Percentiles rank a stretch among this genome's conserved stretches.
Conservation (phyloP, 2,113 vertebrate species). For the Centrocercus urophasianus region DNA sequence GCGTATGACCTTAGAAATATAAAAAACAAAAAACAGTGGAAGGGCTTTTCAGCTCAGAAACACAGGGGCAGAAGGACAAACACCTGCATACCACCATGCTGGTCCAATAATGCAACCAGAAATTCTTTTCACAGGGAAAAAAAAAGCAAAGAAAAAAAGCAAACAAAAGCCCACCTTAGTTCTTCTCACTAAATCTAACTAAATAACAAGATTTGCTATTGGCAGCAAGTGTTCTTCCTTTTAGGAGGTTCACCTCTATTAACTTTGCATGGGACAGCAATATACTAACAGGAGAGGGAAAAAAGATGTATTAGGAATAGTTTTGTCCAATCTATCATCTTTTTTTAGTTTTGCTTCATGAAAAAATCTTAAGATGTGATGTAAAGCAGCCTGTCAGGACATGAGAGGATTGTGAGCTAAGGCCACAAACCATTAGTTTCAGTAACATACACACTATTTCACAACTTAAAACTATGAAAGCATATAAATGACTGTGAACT, state of each 20-base stretch:
- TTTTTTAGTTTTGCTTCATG: neutral
- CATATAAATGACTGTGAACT: neutral
- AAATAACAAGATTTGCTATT: neutral
- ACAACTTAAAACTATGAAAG: neutral
- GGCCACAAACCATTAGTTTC: neutral
- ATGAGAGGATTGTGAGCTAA: neutral
- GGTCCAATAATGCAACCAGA: neutral
- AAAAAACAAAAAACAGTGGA: neutral
- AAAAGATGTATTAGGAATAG: neutral
- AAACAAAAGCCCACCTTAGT: neutral
- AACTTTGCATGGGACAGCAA: neutral
- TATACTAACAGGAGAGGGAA: fast-evolving
- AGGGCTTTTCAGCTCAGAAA: neutral
- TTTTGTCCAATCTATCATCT: neutral
- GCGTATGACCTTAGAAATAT: neutral
- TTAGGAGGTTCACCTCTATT: neutral
- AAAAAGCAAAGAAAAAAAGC: too few relatives aligned
- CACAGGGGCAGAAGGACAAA: neutral
- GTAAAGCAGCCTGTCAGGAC: neutral
- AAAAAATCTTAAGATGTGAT: neutral
- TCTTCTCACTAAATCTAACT: neutral
- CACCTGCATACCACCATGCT: neutral
- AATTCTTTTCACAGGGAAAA: neutral
- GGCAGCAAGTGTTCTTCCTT: neutral
- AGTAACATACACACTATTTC: neutral